Conservation (phyloP, 2,888 invertebrate species). For the Gastracanthus pulcherrimus region DNA sequence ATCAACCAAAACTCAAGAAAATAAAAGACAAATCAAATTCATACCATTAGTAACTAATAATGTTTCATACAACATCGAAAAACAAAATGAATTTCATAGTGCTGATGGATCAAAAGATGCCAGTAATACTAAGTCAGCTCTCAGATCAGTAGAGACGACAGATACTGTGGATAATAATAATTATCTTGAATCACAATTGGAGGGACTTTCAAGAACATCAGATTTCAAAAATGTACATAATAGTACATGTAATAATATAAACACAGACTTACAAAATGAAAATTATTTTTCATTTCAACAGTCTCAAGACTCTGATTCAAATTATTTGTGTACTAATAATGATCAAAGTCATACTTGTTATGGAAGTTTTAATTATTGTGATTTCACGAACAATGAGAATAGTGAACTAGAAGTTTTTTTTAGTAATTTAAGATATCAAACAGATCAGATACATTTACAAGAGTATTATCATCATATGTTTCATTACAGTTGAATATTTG, state of each 20-base stretch:
- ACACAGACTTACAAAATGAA: background rate
- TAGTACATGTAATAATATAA: background rate
- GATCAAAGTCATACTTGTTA: slow-evolving; percentile 26
- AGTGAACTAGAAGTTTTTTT: slow-evolving; percentile 68
- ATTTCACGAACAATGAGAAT: slow-evolving; percentile 26
- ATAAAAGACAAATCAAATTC: slow-evolving; percentile 45
- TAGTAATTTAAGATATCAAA: slow-evolving; percentile 64
- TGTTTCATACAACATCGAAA: slow-evolving; percentile 37
- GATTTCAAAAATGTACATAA: background rate
- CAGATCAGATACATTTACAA: slow-evolving; percentile 67
- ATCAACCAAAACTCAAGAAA: background rate
- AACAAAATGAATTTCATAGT: background rate
- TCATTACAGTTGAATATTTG: slow-evolving; percentile 38
- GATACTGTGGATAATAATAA: background rate
- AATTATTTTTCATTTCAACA: background rate
- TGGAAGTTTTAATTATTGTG: slow-evolving; percentile 27
- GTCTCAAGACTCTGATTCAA: background rate
- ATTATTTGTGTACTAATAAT: background rate
- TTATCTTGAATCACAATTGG: background rate
- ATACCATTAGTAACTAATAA: slow-evolving; percentile 62
- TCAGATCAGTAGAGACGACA: background rate
- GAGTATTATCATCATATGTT: slow-evolving; percentile 68
- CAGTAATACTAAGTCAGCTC: background rate
- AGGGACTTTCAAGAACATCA: background rate
- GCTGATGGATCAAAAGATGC: background rate